These are phyloP conservation scores for Tortricodes alternella DNA, from an alignment of 2,888 invertebrate genomes.

Conservation along the genomic window DNA sequence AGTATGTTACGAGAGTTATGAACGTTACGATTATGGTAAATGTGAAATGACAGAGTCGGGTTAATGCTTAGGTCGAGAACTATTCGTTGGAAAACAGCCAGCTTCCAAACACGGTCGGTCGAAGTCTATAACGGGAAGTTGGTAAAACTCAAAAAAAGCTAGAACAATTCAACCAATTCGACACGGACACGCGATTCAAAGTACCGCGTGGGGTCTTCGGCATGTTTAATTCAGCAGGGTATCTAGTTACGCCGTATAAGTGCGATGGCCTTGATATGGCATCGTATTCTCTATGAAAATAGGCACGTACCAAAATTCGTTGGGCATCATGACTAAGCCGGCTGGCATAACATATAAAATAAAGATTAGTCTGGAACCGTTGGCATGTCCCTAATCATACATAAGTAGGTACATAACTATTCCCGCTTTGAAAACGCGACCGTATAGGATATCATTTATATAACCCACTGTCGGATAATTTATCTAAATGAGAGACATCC, in stretches of 20 bases:
- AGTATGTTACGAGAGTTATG: too few species aligned
- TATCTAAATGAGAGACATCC: conserved; percentile 29
- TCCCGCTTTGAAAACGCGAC: neutral
- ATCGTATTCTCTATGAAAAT: conserved; percentile 48
- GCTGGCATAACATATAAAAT: conserved; percentile 16
- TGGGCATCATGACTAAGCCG: conserved; percentile 32
- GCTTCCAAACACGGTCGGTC: conserved; percentile 53
- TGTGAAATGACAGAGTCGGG: neutral
- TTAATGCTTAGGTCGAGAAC: conserved; percentile 37
- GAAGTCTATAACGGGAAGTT: conserved; percentile 49
- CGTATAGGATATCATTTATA: conserved; percentile 1
- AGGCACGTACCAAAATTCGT: conserved; percentile 49
- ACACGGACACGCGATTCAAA: conserved; percentile 48
- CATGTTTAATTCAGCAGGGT: conserved; percentile 59
- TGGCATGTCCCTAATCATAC: neutral
- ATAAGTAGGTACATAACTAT: neutral
- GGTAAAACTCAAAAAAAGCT: conserved; percentile 38
- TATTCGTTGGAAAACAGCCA: conserved; percentile 59
- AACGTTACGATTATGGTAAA: neutral
- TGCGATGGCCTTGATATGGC: conserved; percentile 51
- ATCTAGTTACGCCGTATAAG: conserved; percentile 44
- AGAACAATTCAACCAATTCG: conserved; percentile 47
- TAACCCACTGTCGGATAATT: conserved; percentile 13
- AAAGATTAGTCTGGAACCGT: neutral
- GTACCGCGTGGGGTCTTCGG: conserved; percentile 38